These are phyloP conservation scores for Cyclophora punctaria DNA, from an alignment of 2,888 invertebrate genomes.

Conservation along the genomic window DNA sequence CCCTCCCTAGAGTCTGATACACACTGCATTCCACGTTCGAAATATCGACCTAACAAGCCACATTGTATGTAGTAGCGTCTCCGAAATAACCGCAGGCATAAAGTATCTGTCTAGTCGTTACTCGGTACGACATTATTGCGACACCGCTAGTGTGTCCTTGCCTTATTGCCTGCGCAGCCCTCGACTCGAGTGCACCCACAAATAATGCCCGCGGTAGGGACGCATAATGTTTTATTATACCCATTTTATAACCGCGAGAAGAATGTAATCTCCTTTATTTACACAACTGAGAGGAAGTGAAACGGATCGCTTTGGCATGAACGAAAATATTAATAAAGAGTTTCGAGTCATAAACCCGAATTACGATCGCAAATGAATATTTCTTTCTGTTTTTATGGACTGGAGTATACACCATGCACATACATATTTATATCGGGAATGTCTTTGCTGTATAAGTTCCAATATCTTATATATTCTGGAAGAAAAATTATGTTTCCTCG, in stretches of 20 bases:
- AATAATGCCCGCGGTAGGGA: constrained; percentile 48
- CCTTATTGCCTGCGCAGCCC: constrained; percentile 44
- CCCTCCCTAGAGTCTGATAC: constrained; percentile 34
- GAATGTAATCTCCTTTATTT: constrained; percentile 63
- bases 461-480: too few species aligned
- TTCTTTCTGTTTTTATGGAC: constrained; percentile 3
- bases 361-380: constrained; percentile 16
- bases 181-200: constrained; percentile 53
- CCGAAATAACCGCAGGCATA: constrained; percentile 36
- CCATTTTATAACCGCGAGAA: constrained; percentile 59
- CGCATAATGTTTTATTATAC: constrained; percentile 65
- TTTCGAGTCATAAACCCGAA: constrained; percentile 18
- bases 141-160: constrained; percentile 34
- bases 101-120: constrained; percentile 40
- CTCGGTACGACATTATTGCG: constrained; percentile 35
- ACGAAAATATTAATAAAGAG: constrained; percentile 37
- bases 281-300: constrained; percentile 44
- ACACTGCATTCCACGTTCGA: constrained; percentile 24
- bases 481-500: too few species aligned
- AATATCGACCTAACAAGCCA: constrained; percentile 28
- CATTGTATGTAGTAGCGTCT: constrained; percentile 21
- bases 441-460: too few species aligned
- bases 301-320: constrained; percentile 41
- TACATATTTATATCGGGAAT: constrained; percentile 1
- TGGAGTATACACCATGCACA: background rate